Conservation (phyloP, 2,113 vertebrate genomes). For the Carettochelys insculpta region DNA sequence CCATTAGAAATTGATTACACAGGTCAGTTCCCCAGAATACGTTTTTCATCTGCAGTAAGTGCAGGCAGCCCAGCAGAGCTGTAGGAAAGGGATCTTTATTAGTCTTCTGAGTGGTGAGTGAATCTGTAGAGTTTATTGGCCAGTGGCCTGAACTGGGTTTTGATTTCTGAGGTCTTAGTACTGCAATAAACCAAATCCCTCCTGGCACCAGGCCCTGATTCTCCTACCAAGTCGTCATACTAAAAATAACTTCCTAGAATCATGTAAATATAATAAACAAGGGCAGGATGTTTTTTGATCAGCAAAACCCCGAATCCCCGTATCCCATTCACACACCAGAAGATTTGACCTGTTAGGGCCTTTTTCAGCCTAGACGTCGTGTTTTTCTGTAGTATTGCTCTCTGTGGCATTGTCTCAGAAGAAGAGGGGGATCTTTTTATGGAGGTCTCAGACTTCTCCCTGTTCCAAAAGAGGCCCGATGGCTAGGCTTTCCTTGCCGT, state of each 20-base stretch:
- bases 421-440: background rate
- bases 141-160: background rate
- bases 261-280: background rate
- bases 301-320: background rate
- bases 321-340: background rate
- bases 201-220: background rate
- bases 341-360: background rate
- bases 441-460: background rate
- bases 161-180: background rate
- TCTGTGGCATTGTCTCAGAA: background rate
- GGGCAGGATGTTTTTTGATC: background rate
- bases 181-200: background rate
- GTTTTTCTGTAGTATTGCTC: background rate
- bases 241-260: background rate
- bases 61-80: background rate
- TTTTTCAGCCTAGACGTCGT: background rate
- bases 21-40: background rate
- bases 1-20: background rate
- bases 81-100: background rate
- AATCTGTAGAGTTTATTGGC: background rate
- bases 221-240: background rate
- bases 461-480: background rate
- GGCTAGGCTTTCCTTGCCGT: background rate
- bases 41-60: background rate
- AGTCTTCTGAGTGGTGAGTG: background rate